phyloP scores from a whole-genome alignment of 1,140 invertebrate species.

The Sweltsa coloradensis region DNA sequence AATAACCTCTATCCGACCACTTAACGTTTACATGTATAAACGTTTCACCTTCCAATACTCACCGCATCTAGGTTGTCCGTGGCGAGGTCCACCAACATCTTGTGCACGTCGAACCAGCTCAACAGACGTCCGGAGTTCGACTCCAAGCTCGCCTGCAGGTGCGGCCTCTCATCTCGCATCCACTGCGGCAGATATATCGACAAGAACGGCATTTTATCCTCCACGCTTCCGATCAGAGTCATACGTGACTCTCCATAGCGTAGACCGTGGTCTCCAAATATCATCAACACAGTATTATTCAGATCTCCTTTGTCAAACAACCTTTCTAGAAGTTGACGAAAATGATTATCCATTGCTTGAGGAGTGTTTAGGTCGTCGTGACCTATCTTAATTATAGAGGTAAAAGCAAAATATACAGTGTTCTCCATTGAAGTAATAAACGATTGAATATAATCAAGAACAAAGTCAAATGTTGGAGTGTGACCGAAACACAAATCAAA shows the following conservation, averaged over 20 bases:
- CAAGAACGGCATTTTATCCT: constrained; percentile 43
- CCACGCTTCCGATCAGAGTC: constrained; percentile 39
- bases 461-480: constrained; percentile 33
- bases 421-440: constrained; percentile 32
- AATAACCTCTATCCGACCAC: too few species aligned
- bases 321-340: constrained; percentile 28
- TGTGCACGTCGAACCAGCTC: constrained; percentile 33
- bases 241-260: constrained; percentile 36
- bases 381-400: constrained; percentile 37
- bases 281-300: constrained; percentile 34
- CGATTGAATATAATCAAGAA: constrained; percentile 39
- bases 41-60: too few species aligned
- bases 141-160: constrained; percentile 26
- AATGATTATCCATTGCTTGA: constrained; percentile 32
- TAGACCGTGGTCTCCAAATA: constrained; percentile 40
- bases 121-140: constrained; percentile 31
- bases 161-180: constrained; percentile 28
- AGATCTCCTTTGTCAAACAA: constrained; percentile 25
- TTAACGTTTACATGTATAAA: too few species aligned
- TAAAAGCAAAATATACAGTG: constrained; percentile 36
- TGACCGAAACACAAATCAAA: constrained; percentile 34
- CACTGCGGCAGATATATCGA: constrained; percentile 35
- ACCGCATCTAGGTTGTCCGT: too few species aligned
- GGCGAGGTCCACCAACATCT: too few species aligned
- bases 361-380: constrained; percentile 35